Evolutionary conservation across 2,113 vertebrate genomes (phyloP), one percentile per base, ranked within the genome.

Genomic region (Promerops cafer): DNA sequence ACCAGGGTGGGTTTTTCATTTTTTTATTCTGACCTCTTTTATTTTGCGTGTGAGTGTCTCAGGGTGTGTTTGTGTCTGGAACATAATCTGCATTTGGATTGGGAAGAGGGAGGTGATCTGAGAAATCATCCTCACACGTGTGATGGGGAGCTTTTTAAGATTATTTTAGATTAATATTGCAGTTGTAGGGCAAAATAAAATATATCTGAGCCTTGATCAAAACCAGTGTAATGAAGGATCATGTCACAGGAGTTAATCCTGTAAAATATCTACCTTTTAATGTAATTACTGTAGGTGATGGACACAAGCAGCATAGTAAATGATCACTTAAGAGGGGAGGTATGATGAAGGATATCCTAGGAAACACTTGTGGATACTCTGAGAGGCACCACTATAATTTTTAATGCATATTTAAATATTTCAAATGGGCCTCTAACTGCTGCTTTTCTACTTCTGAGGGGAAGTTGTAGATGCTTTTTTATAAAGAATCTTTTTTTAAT

Each of bases 11-110:
- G 93, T 94, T 68, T 77, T 40, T 96, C 91, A 93, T 96, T 44
- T 84, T 64, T 92, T 91, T 53, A 49, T 85, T 91, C 97, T 98
- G 98, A 98, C 98, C 98, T 97, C 96, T 98, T 98, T 97, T 98
- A 97, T 97, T 94, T 97, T 98, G 98, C 96, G 24, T 93, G 95
- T 96, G 94, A 92, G 37, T 17, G 8, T 78, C 76, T 82, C 50
- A n/a, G 80, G 65, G 33, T 85, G 47, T 75, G 53, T 82, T 87
- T 84, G 52, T 88, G 61, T 83, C 88, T 75, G 71, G 50, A 86
- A 60, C 8, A 5, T 66, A 91, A 81, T 88, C 94, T 96, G 78
- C 10, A 9, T 70, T 86, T 89, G 81, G 59, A 74, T 1, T 82
- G 39, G 53, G 81, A 56, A 61, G 35, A 52, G 35, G 80, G 89